Evolutionary conservation across 2,888 invertebrate species (phyloP), one percentile per base, ranked within the genome.

Genomic region (Amitus sp.): DNA sequence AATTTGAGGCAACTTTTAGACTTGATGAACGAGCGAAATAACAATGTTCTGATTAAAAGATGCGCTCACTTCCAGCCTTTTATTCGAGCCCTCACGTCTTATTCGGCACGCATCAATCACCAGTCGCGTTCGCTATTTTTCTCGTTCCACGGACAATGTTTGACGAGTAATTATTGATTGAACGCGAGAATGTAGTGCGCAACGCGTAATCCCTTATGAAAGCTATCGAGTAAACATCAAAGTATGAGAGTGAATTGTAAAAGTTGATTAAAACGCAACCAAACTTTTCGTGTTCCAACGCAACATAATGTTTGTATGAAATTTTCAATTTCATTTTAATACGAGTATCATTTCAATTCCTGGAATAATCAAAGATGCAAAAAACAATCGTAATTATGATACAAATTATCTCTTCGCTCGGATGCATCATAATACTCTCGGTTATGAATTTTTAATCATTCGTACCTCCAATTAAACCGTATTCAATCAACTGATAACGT

Each of bases 241-340:
- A 4, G 20, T 6, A 30, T 69, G 68, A 75, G 75, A 73, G 74
- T 74, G 76, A 77, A 78, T 77, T 74, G 75, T 69, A 77, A 78
- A 76, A 76, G 76, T 75, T 69, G 73, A 77, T 75, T 73, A 23
- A 23, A 23, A 23, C 7, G 7, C 23, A 23, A 7, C 23, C 23
- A 23, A 5, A 23, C 4, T 23, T 23, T 5, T 23, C 23, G 23
- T 5, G 3, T 23, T 23, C 23, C 4, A 23, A 23, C 7, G 7
- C 3, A 23, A 23, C 23, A 7, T 5, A 23, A 23, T 23, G 4
- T 23, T 23, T 23, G 7, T 23, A 23, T 23, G 23, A 23, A 23
- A 3, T 23, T 23, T 7, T 23, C 23, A 23, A 23, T 23, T 23
- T 23, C 7, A 23, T 23, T 23, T 3, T 23, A 23, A 23, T 23